phyloP scores from a whole-genome alignment of 1,140 invertebrate species.

The Mactra quadrangularis region DNA sequence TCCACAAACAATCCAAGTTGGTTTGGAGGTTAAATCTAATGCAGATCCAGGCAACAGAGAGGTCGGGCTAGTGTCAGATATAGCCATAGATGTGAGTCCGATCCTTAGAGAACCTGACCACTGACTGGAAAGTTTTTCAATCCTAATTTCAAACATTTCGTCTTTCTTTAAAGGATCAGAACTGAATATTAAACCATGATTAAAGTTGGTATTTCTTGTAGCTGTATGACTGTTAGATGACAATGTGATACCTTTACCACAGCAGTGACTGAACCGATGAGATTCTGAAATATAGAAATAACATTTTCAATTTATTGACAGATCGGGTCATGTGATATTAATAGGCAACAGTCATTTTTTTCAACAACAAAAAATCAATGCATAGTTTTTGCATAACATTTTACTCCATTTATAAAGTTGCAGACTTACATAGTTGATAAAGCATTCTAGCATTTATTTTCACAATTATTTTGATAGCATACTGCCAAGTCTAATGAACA shows the following conservation, averaged over 20 bases:
- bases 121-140: slow-evolving; percentile 87
- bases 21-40: slow-evolving; percentile 78
- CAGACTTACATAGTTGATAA: too few species aligned
- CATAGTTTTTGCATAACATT: too few species aligned
- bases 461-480: too few species aligned
- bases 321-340: too few species aligned
- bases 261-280: slow-evolving; percentile 87
- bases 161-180: slow-evolving; percentile 84
- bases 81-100: slow-evolving; percentile 90
- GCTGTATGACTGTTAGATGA: slow-evolving; percentile 89
- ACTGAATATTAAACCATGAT: slow-evolving; percentile 85
- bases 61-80: slow-evolving; percentile 86
- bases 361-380: too few species aligned
- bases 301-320: too few species aligned
- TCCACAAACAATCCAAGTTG: slow-evolving; percentile 84
- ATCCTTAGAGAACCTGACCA: slow-evolving; percentile 91
- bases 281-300: slow-evolving; percentile 74
- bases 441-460: too few species aligned
- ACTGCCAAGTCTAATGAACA: too few species aligned
- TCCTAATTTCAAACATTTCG: slow-evolving; percentile 86
- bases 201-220: slow-evolving; percentile 87
- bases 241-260: slow-evolving; percentile 89
- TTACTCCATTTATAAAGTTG: too few species aligned
- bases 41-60: slow-evolving; percentile 86
- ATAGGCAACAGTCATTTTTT: too few species aligned